Percentiles rank a stretch among this genome's conserved stretches.
phyloP scores from a whole-genome alignment of 2,113 vertebrate species.

The Mesoclemmys tuberculata region DNA sequence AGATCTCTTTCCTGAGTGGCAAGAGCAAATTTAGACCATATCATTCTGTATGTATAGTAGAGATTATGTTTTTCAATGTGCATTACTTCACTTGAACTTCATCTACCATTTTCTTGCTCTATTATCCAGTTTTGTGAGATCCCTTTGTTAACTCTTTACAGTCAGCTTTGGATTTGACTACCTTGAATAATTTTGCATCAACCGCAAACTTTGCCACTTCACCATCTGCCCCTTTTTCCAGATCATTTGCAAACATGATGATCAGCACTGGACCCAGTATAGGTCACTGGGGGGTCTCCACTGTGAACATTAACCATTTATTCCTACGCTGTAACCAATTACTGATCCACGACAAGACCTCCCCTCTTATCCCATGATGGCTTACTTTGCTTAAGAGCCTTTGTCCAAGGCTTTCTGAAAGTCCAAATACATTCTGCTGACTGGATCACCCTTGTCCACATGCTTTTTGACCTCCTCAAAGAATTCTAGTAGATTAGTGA shows the following conservation, averaged over 20 bases:
- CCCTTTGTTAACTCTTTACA: not conserved
- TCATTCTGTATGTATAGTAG: not conserved
- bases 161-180: not conserved
- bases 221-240: not conserved
- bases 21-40: not conserved
- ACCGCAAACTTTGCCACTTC: not conserved
- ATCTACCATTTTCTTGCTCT: not conserved
- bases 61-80: not conserved
- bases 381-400: not conserved
- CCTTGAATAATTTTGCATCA: not conserved
- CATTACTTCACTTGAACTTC: not conserved
- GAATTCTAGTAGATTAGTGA: not conserved
- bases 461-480: not conserved
- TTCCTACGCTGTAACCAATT: not conserved
- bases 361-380: not conserved
- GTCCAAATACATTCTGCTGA: not conserved
- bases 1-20: too few species aligned
- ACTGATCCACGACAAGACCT: not conserved
- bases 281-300: not conserved
- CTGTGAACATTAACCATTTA: not conserved
- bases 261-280: not conserved
- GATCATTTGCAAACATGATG: not conserved
- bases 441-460: not conserved
- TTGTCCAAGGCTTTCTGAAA: not conserved
- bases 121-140: not conserved